Percentiles rank a stretch among this genome's conserved stretches.
Conservation (phyloP, 2,888 invertebrate genomes). For the Heliconius ethilla region DNA sequence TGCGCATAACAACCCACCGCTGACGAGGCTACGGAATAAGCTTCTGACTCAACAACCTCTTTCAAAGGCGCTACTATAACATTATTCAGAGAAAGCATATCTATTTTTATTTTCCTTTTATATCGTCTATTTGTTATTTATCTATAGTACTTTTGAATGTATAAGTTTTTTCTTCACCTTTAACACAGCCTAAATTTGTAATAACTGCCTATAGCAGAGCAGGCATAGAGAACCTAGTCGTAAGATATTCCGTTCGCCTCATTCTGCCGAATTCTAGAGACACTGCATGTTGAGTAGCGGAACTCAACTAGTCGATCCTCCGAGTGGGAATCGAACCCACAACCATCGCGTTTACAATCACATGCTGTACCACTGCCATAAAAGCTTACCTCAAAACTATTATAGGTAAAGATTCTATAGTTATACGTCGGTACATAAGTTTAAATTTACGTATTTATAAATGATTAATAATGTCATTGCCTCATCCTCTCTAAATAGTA, state of each 20-base stretch:
- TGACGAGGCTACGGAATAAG: conserved; percentile 67
- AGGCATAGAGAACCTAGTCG: too few species aligned
- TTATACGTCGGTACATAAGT: not conserved
- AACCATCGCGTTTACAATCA: too few species aligned
- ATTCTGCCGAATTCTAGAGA: too few species aligned
- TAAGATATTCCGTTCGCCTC: too few species aligned
- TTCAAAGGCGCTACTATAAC: conserved; percentile 45
- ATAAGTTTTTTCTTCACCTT: not conserved
- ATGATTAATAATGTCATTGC: not conserved
- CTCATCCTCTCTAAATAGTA: not conserved
- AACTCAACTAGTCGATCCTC: too few species aligned
- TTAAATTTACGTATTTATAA: not conserved
- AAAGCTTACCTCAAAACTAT: too few species aligned
- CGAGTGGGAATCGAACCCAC: too few species aligned
- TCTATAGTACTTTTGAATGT: not conserved
- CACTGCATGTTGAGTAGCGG: too few species aligned
- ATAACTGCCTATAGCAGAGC: too few species aligned
- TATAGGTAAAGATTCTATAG: too few species aligned
- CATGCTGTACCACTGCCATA: too few species aligned
- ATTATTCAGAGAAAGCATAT: conserved; percentile 22
- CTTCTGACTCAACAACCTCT: conserved; percentile 72
- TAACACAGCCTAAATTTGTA: too few species aligned
- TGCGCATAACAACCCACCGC: conserved; percentile 59
- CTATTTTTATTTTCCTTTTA: conserved; percentile 1
- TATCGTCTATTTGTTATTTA: not conserved